Evolutionary conservation across 2,888 invertebrate species (phyloP), one percentile per base, ranked within the genome.

Genomic region (Diplolepis rosae): DNA sequence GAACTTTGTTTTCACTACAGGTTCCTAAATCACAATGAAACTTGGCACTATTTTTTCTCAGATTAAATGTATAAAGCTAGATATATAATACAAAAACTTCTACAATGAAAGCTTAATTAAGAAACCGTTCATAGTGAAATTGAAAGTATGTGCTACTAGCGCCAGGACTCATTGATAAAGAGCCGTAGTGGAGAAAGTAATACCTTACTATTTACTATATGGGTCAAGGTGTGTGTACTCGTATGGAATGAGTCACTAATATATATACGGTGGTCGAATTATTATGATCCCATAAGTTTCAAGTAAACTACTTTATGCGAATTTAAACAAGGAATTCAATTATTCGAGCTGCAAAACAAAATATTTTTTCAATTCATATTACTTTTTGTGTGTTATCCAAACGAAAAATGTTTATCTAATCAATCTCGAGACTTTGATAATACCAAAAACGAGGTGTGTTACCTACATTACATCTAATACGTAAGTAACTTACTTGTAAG

Each of bases 151-250:
- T n/a, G n/a, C 72, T 56, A 71, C 70, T 71, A 70, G 68, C 72
- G 70, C 66, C 70, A 28, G 15, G 69, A 70, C 51, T 65, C 78
- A 78, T 78, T 78, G 78, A 78, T 78, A 71, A 77, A 73, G 72
- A 74, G 72, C 69, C 66, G 69, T 68, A 68, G 69, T 65, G 70
- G 79, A 80, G 78, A 79, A 80, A 79, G 79, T 77, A 72, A 76
- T 76, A 71, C 73, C 76, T 67, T 74, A 74, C 79, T 76, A 77
- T 79, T 79, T 77, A 76, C 77, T 76, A 83, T 82, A 77, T 82
- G 76, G 83, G 83, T 83, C 83, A 83, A 82, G 83, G 82, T 81
- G 74, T 73, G 74, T 74, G 65, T 73, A 75, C 68, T 73, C 73
- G 76, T 74, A 73, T 72, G 69, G 42, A 72, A 70, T 68, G 71